A percentile compares a stretch with the other conserved stretches of the same genome.
Conservation (phyloP, 2,113 vertebrate genomes). For the Antechinus stuartii region DNA sequence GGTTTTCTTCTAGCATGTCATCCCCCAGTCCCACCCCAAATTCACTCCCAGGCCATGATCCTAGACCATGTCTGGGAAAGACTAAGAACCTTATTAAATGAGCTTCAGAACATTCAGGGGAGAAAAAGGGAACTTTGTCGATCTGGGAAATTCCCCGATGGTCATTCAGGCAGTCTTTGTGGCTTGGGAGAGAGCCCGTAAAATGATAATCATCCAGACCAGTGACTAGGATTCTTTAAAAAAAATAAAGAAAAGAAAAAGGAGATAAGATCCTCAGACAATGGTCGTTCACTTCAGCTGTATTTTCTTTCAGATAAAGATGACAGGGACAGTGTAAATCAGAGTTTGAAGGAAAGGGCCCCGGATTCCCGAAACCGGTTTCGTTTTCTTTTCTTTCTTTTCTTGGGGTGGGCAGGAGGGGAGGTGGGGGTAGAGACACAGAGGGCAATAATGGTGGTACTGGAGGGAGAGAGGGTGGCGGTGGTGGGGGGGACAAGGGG, state of each 20-base stretch:
- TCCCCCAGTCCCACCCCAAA: neutral
- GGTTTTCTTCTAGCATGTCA: neutral
- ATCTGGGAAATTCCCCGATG: slow-evolving; percentile 43
- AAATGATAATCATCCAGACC: slow-evolving; percentile 55
- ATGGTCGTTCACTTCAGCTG: slow-evolving; percentile 46
- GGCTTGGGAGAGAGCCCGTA: slow-evolving; percentile 45
- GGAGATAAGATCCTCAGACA: slow-evolving; percentile 33
- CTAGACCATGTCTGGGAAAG: neutral
- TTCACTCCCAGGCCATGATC: neutral
- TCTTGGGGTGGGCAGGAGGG: slow-evolving; percentile 16
- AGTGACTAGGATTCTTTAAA: slow-evolving; percentile 20
- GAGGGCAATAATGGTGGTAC: neutral
- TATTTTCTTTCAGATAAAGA: slow-evolving; percentile 58
- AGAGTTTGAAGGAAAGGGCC: slow-evolving; percentile 46
- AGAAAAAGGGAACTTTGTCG: neutral
- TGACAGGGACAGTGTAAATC: slow-evolving; percentile 26
- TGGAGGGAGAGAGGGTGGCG: neutral
- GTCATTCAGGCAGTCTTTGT: slow-evolving; percentile 58
- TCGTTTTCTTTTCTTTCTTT: slow-evolving; percentile 42
- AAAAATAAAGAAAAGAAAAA: neutral
- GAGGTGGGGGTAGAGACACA: neutral
- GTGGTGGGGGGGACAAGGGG: neutral
- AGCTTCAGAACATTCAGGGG: neutral
- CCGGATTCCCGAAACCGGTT: slow-evolving; percentile 56
- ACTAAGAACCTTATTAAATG: neutral